Evolutionary conservation across 1,140 invertebrate genomes (phyloP).

Genomic region (Helicoverpa zea): DNA sequence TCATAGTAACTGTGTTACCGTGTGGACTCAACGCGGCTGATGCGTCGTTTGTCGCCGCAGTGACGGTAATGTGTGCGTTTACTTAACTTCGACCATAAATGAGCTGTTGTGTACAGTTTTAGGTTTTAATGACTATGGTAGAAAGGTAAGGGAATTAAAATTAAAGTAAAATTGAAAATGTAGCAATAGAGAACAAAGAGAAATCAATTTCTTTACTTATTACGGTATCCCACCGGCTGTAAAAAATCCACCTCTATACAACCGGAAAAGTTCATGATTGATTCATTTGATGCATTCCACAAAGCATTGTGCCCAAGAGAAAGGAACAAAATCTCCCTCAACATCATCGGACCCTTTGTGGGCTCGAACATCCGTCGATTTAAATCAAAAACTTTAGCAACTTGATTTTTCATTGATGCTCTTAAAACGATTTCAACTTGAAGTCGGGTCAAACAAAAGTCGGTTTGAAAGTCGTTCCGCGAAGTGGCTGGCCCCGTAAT

Average conservation of each 20-base stretch:
- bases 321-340: conserved; percentile 8
- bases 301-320: conserved; percentile 3
- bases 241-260: conserved; percentile 8
- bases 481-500: conserved; percentile 44
- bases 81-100: too few relatives aligned
- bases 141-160: not conserved
- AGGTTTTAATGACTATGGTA: too few relatives aligned
- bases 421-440: conserved; percentile 40
- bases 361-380: conserved; percentile 21
- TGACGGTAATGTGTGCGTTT: not conserved
- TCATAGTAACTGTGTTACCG: conserved; percentile 11
- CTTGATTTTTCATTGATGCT: conserved; percentile 45
- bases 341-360: conserved; percentile 16
- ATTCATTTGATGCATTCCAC: conserved; percentile 24
- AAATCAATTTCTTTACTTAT: conserved; percentile 1
- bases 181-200: too few relatives aligned
- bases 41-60: not conserved
- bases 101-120: too few relatives aligned
- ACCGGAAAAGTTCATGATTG: not conserved
- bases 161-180: not conserved
- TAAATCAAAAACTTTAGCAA: conserved; percentile 47
- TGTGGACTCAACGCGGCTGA: not conserved
- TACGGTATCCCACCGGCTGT: not conserved
- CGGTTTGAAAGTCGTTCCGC: conserved; percentile 31
- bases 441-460: conserved; percentile 41